A percentile compares a stretch with the other conserved stretches of the same genome.
Evolutionary conservation across 1,140 invertebrate genomes (phyloP).

Genomic region (Polyergus mexicanus): DNA sequence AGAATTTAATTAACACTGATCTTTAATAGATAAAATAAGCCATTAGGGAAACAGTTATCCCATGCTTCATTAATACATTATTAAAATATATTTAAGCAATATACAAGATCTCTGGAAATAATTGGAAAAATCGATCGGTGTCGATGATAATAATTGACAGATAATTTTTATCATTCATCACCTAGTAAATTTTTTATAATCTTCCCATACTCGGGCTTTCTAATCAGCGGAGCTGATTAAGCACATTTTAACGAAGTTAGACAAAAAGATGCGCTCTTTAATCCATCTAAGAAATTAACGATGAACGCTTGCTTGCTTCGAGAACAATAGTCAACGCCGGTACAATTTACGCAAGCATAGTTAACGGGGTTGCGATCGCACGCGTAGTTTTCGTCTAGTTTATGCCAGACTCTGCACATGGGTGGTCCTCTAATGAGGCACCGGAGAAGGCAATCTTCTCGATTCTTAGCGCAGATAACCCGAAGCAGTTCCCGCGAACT

Average conservation of each 20-base stretch:
- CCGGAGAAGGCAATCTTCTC: slow-evolving; percentile 27
- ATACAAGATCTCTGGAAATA: not conserved
- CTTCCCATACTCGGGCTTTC: not conserved
- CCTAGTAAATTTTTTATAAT: not conserved
- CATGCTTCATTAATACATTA: slow-evolving; percentile 27
- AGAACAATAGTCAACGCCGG: slow-evolving; percentile 27
- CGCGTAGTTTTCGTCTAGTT: not conserved
- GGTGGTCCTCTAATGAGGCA: slow-evolving; percentile 46
- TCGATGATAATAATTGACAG: not conserved
- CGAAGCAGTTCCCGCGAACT: not conserved
- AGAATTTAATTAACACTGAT: slow-evolving; percentile 48
- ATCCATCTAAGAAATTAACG: slow-evolving; percentile 6
- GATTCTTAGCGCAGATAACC: slow-evolving; percentile 55
- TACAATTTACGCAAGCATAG: slow-evolving; percentile 16
- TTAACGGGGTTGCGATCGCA: slow-evolving; percentile 15
- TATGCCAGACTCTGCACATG: not conserved
- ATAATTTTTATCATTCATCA: slow-evolving; percentile 21
- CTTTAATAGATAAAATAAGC: not conserved
- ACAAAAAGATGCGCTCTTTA: not conserved
- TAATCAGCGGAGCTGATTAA: not conserved
- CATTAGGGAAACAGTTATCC: slow-evolving; percentile 2
- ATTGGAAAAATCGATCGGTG: not conserved
- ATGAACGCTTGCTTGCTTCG: not conserved
- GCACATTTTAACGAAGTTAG: not conserved
- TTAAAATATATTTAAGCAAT: slow-evolving; percentile 13